Conservation (phyloP, 2,797 vertebrate genomes). For the Coregonus suidteri region DNA sequence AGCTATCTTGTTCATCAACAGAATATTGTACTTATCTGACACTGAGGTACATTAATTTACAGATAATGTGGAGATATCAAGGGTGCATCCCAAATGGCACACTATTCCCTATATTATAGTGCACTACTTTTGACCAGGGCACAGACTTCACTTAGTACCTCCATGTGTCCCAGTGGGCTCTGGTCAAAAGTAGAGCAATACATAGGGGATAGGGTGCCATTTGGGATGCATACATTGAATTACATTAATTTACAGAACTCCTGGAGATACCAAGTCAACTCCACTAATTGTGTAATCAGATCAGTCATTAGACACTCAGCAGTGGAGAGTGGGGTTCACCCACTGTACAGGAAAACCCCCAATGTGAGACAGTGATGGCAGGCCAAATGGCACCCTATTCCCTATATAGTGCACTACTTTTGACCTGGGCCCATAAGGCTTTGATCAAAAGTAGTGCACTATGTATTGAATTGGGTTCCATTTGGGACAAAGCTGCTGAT, state of each 20-base stretch:
- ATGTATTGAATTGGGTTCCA: background rate
- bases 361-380: too few relatives aligned
- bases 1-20: too few relatives aligned
- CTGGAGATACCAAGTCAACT: background rate
- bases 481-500: background rate
- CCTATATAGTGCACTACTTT: too few relatives aligned
- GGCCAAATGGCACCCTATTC: too few relatives aligned
- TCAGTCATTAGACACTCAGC: conserved; percentile 15
- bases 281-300: conserved; percentile 40
- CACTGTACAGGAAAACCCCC: conserved; percentile 19
- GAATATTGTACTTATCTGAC: background rate
- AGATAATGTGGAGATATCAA: background rate
- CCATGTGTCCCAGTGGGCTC: too few relatives aligned
- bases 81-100: background rate
- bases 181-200: background rate
- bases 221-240: background rate
- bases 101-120: background rate
- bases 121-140: background rate
- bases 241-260: background rate
- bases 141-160: too few relatives aligned
- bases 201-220: background rate
- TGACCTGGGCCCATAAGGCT: background rate
- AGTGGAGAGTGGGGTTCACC: conserved; percentile 10
- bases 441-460: background rate
- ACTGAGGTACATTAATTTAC: background rate